A percentile compares a stretch with the other conserved stretches of the same genome.
Conservation (phyloP, 2,113 vertebrate genomes). For the Archocentrus centrarchus region DNA sequence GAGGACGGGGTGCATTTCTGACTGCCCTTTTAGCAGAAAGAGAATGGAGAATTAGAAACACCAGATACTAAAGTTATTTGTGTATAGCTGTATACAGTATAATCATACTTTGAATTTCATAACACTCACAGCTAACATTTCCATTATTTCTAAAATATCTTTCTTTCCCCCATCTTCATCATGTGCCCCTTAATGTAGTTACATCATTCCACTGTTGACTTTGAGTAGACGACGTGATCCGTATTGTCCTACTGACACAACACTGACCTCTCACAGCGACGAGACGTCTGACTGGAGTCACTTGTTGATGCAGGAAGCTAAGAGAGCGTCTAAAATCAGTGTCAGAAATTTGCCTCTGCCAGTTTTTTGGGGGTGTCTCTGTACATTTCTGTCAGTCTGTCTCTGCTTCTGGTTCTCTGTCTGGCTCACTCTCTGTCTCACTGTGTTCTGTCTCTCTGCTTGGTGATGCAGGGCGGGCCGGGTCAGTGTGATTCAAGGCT, state of each 20-base stretch:
- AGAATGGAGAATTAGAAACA: neutral
- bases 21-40: neutral
- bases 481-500: constrained; percentile 62
- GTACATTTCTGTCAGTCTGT: constrained; percentile 5
- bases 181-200: neutral
- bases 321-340: constrained; percentile 4
- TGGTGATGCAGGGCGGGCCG: constrained; percentile 30
- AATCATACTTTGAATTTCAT: neutral
- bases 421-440: constrained; percentile 17
- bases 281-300: neutral
- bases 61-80: neutral
- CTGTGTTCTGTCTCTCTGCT: constrained; percentile 34
- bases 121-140: neutral
- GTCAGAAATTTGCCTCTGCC: constrained; percentile 3
- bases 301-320: constrained; percentile 9
- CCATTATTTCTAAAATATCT: neutral
- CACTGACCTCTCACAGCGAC: constrained; percentile 21
- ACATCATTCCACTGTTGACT: neutral
- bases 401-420: constrained; percentile 16
- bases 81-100: neutral
- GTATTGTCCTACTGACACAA: constrained; percentile 30
- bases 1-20: neutral
- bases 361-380: neutral
- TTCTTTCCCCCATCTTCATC: neutral
- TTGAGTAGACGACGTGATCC: neutral